Evolutionary conservation across 2,888 invertebrate species (phyloP).

Genomic region (Xestobium rufovillosum): DNA sequence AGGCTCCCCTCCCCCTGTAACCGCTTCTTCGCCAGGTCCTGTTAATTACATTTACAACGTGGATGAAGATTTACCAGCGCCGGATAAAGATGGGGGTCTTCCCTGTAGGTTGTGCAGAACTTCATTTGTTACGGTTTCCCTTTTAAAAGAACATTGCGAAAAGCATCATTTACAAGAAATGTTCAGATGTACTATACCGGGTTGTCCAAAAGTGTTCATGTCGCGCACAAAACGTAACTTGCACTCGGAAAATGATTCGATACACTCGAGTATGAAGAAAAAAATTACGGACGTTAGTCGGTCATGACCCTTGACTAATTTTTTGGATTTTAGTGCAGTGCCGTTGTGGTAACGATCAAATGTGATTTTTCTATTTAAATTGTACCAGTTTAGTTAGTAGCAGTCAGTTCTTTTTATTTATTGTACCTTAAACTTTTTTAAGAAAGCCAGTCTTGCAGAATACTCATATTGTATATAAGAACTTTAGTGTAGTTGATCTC

Average conservation of each 20-base stretch:
- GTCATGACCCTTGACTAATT: constrained; percentile 40
- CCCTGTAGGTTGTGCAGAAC: constrained; percentile 65
- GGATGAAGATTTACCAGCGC: constrained; percentile 59
- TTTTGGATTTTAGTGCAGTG: constrained; percentile 37
- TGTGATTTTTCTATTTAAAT: constrained; percentile 1
- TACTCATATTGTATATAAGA: constrained; percentile 39
- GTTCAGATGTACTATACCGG: constrained; percentile 66
- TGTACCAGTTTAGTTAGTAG: constrained; percentile 34
- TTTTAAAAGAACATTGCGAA: constrained; percentile 68
- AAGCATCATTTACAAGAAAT: constrained; percentile 59
- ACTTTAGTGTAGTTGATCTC: constrained; percentile 37
- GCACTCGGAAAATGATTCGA: constrained; percentile 62
- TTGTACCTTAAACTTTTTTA: constrained; percentile 11
- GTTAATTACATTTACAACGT: constrained; percentile 50
- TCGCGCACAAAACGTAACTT: constrained; percentile 70
- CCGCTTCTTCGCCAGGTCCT: constrained; percentile 35
- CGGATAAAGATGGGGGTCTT: constrained; percentile 59
- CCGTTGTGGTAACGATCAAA: too few species aligned
- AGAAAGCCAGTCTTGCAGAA: constrained; percentile 36
- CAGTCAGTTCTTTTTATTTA: constrained; percentile 37
- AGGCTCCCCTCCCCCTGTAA: constrained; percentile 43
- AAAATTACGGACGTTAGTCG: constrained; percentile 32
- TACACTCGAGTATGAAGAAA: constrained; percentile 43
- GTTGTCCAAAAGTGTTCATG: constrained; percentile 71
- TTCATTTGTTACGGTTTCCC: constrained; percentile 53